Base-by-base conservation (phyloP, 2,888 invertebrate genomes). In the Malthinus flaveolus region DNA sequence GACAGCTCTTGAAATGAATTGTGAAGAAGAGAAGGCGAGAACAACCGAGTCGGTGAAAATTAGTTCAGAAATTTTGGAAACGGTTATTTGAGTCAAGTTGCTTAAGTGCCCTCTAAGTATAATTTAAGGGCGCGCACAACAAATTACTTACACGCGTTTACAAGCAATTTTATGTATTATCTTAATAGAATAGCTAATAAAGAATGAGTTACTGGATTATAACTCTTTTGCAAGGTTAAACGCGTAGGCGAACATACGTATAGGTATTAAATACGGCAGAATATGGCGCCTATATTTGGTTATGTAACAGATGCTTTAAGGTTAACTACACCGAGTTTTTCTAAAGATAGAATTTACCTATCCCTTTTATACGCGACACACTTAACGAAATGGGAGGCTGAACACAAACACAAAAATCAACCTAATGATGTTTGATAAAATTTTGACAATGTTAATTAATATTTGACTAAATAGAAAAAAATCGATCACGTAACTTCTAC, bases 251-350 rank as follows among this genome's bases (percentile, higher is more conserved):
- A 59, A 46, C 49, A 52, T 56, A 44, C 54, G 5, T 23, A 23
- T 23, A 3, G 5, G 5, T 23, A 23, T 23, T 3, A 23, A 57
- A 49, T 44, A 47, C 47, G 54, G 56, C 64, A 54, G 61, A 59
- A 50, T 23, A 23, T 55, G 65, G 65, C 65, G 65, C 65, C 65
- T 65, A 59, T 63, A 59, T 63, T 63, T 55, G 58, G 61, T 65
- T 65, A 65, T 59, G 59, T 61, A 65, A 65, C 65, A 31, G 48
- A 47, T 56, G 44, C 44, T 42, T 48, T 63, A 63, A 63, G 60
- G 63, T 59, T 57, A 63, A 60, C 57, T 48, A 57, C 61, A 58
- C 42, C 37, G 42, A 45, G 49, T 37, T 49, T 46, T 32, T 53
- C 42, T 53, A 42, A 57, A 23, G 23, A 23, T 23, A 23, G 23